phyloP scores from a whole-genome alignment of 2,797 vertebrate genomes.

The Phoeniculus purpureus region DNA sequence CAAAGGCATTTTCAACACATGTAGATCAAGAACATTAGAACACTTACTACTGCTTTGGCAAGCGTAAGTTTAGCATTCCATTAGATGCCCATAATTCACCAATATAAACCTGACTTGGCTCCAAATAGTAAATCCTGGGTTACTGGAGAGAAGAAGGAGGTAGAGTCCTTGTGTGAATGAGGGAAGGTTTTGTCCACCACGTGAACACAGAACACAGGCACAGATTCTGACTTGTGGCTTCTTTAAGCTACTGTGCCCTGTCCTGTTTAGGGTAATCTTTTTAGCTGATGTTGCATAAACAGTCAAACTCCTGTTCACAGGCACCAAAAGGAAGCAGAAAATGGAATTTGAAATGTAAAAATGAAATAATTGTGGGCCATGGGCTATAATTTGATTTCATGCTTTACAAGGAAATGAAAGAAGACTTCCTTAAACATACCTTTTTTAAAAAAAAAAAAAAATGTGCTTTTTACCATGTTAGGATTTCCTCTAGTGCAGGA shows the following conservation, averaged over 20 bases:
- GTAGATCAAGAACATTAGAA: neutral
- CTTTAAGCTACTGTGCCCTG: constrained; percentile 58
- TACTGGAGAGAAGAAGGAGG: neutral
- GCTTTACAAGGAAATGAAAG: constrained; percentile 82
- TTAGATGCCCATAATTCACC: neutral
- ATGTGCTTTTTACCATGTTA: constrained; percentile 78
- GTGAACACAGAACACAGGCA: neutral
- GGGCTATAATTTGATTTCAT: constrained; percentile 82
- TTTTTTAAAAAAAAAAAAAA: neutral
- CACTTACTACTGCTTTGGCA: neutral
- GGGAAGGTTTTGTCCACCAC: neutral
- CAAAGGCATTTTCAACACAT: neutral
- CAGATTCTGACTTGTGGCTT: neutral
- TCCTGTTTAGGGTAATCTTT: constrained; percentile 64
- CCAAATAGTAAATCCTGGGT: neutral
- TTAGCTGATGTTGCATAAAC: constrained; percentile 70
- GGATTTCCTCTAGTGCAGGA: constrained; percentile 78
- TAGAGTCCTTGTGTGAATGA: neutral
- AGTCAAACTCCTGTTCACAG: constrained; percentile 69
- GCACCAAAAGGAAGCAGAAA: constrained; percentile 75
- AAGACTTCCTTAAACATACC: constrained; percentile 77
- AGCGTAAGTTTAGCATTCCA: neutral
- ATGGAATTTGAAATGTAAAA: constrained; percentile 78
- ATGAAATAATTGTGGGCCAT: constrained; percentile 77
- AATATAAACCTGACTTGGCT: neutral